phyloP scores from a whole-genome alignment of 2,797 vertebrate species.

The Darevskia nairensis region DNA sequence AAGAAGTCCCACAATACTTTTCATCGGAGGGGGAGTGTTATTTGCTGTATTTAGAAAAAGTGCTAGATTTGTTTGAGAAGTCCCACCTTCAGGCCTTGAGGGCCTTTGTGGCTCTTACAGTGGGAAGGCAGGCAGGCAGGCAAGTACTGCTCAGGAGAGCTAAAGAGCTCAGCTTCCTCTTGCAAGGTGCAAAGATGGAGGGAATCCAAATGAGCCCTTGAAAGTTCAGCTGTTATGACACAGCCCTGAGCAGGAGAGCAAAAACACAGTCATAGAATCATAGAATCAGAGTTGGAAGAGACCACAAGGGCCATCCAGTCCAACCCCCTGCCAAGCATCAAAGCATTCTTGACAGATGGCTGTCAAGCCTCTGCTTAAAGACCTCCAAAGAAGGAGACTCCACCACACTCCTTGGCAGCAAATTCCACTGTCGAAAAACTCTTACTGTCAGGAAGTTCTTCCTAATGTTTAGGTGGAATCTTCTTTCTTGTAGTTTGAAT shows the following conservation, averaged over 20 bases:
- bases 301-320: too few relatives aligned
- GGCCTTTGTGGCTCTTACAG: constrained; percentile 53
- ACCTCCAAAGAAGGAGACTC: too few relatives aligned
- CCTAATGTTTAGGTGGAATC: too few relatives aligned
- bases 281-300: too few relatives aligned
- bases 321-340: too few relatives aligned
- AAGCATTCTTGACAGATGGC: too few relatives aligned
- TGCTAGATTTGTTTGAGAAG: constrained; percentile 88
- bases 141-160: neutral
- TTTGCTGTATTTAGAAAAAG: constrained; percentile 82
- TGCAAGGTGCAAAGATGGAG: neutral
- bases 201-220: neutral
- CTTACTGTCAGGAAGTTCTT: too few relatives aligned
- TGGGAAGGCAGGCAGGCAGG: neutral
- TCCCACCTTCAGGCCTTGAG: constrained; percentile 80
- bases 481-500: too few relatives aligned
- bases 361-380: too few relatives aligned
- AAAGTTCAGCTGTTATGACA: neutral
- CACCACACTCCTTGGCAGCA: too few relatives aligned
- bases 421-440: too few relatives aligned
- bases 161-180: fast-evolving
- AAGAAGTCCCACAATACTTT: constrained; percentile 79
- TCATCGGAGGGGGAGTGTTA: constrained; percentile 59
- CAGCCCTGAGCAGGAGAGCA: neutral
- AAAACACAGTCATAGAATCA: neutral